phyloP scores from a whole-genome alignment of 2,113 vertebrate genomes.

The Zapornia atra region DNA sequence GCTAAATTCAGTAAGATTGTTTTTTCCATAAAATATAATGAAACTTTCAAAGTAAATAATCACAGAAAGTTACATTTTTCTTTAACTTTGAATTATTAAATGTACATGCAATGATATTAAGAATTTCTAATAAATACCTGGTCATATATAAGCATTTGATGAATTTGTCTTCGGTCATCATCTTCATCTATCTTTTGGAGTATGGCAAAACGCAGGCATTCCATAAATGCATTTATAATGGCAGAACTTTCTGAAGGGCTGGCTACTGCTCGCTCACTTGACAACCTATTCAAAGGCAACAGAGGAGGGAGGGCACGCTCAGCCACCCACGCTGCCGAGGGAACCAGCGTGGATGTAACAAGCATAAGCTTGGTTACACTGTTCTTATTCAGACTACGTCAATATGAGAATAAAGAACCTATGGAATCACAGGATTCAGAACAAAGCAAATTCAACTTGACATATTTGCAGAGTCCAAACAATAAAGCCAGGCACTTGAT shows the following conservation, averaged over 20 bases:
- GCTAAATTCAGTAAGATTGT: background rate
- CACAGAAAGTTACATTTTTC: background rate
- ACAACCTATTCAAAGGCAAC: constrained; percentile 77
- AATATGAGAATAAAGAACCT: background rate
- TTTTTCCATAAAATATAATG: background rate
- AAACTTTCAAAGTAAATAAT: background rate
- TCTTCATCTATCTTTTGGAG: constrained; percentile 77
- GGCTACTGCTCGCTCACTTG: constrained; percentile 80
- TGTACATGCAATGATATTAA: background rate
- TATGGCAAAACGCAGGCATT: constrained; percentile 88
- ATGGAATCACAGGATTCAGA: background rate
- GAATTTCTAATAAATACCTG: constrained; percentile 78
- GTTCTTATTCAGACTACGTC: background rate
- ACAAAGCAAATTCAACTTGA: background rate
- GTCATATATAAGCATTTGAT: constrained; percentile 85
- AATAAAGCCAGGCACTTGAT: background rate
- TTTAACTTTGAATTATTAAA: background rate
- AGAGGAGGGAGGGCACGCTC: background rate
- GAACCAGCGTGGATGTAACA: background rate
- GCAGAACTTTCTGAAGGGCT: constrained; percentile 88
- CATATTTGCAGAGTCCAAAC: background rate
- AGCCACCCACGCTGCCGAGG: background rate
- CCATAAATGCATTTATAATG: constrained; percentile 83
- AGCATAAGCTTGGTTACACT: background rate
- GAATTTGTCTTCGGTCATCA: constrained; percentile 75